Conservation (phyloP, 2,113 vertebrate genomes). For the Accipiter virgatus region DNA sequence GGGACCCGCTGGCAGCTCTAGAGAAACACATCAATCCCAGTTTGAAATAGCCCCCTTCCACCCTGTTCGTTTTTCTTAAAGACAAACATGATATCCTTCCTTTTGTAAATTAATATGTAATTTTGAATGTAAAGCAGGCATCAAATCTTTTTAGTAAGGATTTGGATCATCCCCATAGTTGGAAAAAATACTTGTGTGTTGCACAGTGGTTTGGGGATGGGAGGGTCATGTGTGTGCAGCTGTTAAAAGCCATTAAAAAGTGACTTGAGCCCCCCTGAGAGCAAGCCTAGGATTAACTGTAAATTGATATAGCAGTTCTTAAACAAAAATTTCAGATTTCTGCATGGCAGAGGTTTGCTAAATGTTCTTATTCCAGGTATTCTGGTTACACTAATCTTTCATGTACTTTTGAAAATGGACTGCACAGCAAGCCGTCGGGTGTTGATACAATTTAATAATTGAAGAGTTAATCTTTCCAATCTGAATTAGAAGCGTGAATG, state of each 20-base stretch:
- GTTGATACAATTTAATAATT: neutral
- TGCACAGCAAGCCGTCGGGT: neutral
- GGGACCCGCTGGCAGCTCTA: neutral
- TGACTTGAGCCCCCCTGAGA: neutral
- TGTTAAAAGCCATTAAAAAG: slow-evolving; percentile 21
- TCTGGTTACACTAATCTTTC: neutral
- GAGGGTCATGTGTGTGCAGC: neutral
- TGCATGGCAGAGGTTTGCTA: neutral
- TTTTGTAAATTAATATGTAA: neutral
- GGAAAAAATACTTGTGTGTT: neutral
- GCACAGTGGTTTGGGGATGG: neutral
- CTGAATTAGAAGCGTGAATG: neutral
- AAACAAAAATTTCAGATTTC: neutral
- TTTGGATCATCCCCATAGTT: neutral
- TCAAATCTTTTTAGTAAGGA: neutral
- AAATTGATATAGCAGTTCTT: neutral
- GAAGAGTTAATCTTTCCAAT: neutral
- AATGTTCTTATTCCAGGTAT: neutral
- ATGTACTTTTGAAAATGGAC: neutral
- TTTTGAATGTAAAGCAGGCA: neutral
- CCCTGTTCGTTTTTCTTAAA: fast-evolving
- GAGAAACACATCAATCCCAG: neutral
- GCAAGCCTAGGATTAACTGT: slow-evolving; percentile 7
- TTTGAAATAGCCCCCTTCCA: neutral
- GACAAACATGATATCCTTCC: neutral